Evolutionary conservation across 2,113 vertebrate genomes (phyloP), one percentile per base, ranked within the genome.

Genomic region (Leptosomus discolor): DNA sequence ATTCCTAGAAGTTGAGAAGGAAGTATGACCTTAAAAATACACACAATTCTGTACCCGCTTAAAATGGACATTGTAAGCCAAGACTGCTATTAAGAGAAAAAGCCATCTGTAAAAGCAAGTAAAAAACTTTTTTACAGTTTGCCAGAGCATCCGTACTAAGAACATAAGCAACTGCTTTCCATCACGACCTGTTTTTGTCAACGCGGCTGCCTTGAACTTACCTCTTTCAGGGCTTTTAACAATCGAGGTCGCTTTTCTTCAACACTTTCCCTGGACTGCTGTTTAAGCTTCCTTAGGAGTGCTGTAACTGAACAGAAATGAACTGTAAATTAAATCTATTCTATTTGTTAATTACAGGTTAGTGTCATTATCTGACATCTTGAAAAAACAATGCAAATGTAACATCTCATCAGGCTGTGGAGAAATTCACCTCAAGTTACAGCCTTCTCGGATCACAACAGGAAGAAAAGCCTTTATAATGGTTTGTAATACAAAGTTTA

Each of bases 181-280:
- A 41, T 13, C 39, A 46, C 1, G 3, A 15, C 1, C 36, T 37
- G 39, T 0, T 80, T 41, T 3, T 58, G 37, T 3, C 76, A 95
- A 46, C 23, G 80, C 22, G 60, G 48, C 67, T 63, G 36, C n/a
- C 36, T 57, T 51, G 6, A 82, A 34, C 93, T 92, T 95, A 99
- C 99, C 99, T 99, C 99, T 97, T 99, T 99, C 87, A 99, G 98
- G 90, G 99, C 99, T 98, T 99, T 99, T 93, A 99, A 98, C 95
- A 99, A 99, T 67, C 99, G 99, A 95, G 99, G 99, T 98, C 99
- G 97, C 97, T 99, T 99, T 97, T 99, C 99, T 98, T 99, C 99
- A 95, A 99, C 99, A 79, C 98, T 99, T 98, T 99, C 99, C 96
- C 99, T 99, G 97, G 99, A 99, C 39, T 99, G 99, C 95, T 99